Percentiles rank a stretch among this genome's conserved stretches.
phyloP scores from a whole-genome alignment of 2,113 vertebrate species.

The Polyodon spathula region DNA sequence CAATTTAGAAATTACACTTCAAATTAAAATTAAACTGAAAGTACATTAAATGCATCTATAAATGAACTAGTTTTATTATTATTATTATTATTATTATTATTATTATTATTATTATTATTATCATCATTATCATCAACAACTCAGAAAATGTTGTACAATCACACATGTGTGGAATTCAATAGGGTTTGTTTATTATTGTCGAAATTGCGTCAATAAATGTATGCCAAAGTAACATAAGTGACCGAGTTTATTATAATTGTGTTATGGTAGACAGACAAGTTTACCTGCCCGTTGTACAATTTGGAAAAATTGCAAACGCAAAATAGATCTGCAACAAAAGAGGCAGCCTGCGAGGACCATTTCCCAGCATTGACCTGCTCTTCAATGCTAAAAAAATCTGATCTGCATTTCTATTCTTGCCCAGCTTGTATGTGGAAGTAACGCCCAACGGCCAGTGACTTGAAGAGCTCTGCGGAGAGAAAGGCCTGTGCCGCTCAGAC shows the following conservation, averaged over 20 bases:
- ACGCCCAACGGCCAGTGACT: constrained; percentile 70
- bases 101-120: too few species aligned
- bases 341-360: constrained; percentile 61
- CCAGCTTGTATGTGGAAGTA: constrained; percentile 79
- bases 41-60: too few species aligned
- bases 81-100: too few species aligned
- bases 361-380: constrained; percentile 76
- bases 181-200: too few species aligned
- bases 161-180: too few species aligned
- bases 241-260: neutral
- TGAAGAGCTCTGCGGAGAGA: constrained; percentile 53
- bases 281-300: constrained; percentile 16
- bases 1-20: too few species aligned
- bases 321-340: constrained; percentile 49
- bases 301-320: constrained; percentile 11
- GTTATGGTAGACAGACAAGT: neutral
- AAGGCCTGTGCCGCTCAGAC: constrained; percentile 54
- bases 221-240: too few species aligned
- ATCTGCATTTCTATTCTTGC: constrained; percentile 88
- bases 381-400: constrained; percentile 67
- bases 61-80: too few species aligned
- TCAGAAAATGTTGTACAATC: too few species aligned
- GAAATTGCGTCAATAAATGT: too few species aligned
- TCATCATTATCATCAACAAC: too few species aligned
- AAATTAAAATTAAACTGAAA: too few species aligned